Base-by-base conservation (phyloP, 2,797 vertebrate species). In the Enteromius paludinosus region DNA sequence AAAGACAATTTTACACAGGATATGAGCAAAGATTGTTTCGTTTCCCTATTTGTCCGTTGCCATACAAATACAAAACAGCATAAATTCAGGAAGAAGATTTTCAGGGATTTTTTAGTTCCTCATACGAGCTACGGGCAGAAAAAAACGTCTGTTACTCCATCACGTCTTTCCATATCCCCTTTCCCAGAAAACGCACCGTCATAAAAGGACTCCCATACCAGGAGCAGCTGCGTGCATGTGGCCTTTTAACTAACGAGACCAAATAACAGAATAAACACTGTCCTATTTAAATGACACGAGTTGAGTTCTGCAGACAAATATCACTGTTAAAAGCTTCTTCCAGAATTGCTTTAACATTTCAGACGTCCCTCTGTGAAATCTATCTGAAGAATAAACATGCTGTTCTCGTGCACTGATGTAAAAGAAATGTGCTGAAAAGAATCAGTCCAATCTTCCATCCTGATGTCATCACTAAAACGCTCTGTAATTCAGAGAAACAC, bases 231-330 rank as follows among this genome's bases (percentile, higher is more conserved):
- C 2, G 2, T 0, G 15, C 49, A 66, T 66, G 62, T 82, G 70
- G 79, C 81, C 49, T 82, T 82, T 69, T 68, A 76, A 69, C 62
- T 52, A 76, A 66, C 80, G 47, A 75, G 47, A 75, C 61, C 80
- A 82, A 75, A 82, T 82, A 75, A 66, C 61, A 65, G 43, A 43
- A 65, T 61, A 68, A 82, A 47, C 35, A 23, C 47, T 8, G 23
- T 56, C 33, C 10, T 41, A 76, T 66, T 76, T 52, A 68, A 75
- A 68, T 56, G 14, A 68, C 49, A 20, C 23, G 35, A 18, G 62
- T 23, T 54, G 30, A 81, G 30, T 56, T 72, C 49, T n/a, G 8
- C 38, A 56, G 35, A 76, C 49, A 59, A 75, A 68, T 30, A 54
- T 73, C 30, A 35, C 38, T 18, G 23, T 54, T n/a, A 43, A 45